Percentiles rank a stretch among this genome's conserved stretches.
These are phyloP conservation scores for Eolophus roseicapilla DNA, from an alignment of 2,113 vertebrate species.

Conservation along the genomic window DNA sequence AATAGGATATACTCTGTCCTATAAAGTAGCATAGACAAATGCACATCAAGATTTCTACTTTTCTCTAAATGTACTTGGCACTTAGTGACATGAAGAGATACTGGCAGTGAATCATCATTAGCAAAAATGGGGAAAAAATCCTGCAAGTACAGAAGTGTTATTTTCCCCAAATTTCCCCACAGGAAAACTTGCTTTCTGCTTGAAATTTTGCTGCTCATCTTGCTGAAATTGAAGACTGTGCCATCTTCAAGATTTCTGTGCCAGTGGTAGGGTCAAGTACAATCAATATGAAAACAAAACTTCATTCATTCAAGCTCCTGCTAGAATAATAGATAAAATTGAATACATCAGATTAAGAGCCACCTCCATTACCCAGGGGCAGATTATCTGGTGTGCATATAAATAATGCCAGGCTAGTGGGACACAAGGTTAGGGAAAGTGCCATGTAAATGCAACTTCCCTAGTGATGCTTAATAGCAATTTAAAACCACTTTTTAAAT, in stretches of 20 bases:
- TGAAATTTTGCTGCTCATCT: neutral
- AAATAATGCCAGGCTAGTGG: neutral
- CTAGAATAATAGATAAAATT: neutral
- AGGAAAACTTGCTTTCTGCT: neutral
- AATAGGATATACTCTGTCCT: neutral
- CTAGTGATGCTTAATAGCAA: neutral
- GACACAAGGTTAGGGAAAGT: neutral
- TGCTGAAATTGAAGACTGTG: neutral
- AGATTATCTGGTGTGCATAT: rapidly evolving
- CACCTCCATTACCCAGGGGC: neutral
- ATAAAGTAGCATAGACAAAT: neutral
- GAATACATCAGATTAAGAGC: neutral
- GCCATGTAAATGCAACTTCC: neutral
- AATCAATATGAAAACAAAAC: neutral
- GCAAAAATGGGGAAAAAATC: neutral
- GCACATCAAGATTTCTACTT: neutral
- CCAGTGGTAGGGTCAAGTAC: neutral
- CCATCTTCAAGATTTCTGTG: neutral
- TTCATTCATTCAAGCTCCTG: neutral
- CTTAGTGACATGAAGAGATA: neutral
- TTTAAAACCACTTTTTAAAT: neutral
- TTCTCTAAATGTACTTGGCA: neutral
- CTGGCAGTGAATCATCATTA: neutral
- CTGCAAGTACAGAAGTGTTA: neutral
- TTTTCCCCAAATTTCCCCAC: neutral